phyloP scores from a whole-genome alignment of 2,113 vertebrate species.

The Ariopsis seemanni region DNA sequence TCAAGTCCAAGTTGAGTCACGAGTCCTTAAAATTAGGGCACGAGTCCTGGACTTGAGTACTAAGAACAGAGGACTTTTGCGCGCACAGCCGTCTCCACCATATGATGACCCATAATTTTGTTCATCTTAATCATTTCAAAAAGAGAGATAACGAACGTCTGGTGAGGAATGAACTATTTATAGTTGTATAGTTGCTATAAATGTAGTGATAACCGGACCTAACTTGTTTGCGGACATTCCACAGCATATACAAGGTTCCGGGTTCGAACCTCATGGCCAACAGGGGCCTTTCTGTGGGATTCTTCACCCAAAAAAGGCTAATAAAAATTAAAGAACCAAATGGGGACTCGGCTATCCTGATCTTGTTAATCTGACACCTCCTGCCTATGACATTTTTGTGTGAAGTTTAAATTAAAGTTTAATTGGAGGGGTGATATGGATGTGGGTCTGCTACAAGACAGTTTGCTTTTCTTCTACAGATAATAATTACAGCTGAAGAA shows the following conservation, averaged over 20 bases:
- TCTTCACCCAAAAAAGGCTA: not conserved
- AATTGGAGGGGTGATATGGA: constrained; percentile 7
- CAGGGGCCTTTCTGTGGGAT: not conserved
- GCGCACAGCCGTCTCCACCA: not conserved
- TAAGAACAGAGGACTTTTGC: not conserved
- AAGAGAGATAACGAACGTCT: too few species aligned
- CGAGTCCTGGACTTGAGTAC: too few species aligned
- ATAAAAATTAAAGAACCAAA: not conserved
- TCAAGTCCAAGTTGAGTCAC: too few species aligned
- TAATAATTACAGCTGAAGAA: constrained; percentile 22
- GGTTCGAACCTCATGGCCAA: too few species aligned
- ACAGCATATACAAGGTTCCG: too few species aligned
- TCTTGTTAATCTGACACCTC: not conserved
- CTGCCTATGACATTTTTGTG: not conserved
- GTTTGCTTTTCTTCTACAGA: not conserved
- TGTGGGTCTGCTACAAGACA: not conserved
- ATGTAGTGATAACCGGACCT: not conserved
- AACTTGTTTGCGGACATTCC: too few species aligned
- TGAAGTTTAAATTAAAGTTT: not conserved
- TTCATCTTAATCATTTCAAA: not conserved
- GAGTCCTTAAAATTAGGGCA: too few species aligned
- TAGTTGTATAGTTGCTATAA: not conserved
- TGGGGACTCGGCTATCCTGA: not conserved
- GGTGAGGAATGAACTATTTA: not conserved
- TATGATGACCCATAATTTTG: not conserved